Percentiles rank a stretch among this genome's conserved stretches.
phyloP scores from a whole-genome alignment of 2,888 invertebrate species.

The Augochlorella aurata region DNA sequence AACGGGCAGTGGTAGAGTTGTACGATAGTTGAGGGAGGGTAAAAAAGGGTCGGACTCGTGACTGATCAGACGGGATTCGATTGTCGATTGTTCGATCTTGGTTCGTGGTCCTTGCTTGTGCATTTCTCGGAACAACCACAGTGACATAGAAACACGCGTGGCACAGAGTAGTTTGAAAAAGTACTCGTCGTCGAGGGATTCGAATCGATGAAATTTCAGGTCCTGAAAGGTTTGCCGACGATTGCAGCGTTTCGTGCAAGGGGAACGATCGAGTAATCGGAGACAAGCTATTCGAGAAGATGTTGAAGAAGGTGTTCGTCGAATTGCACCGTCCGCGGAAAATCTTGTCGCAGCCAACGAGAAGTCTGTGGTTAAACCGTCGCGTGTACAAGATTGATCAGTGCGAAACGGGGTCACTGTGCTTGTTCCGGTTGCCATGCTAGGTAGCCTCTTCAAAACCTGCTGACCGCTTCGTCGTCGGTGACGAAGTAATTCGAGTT shows the following conservation, averaged over 20 bases:
- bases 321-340: no score
- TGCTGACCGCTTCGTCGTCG: slow-evolving; percentile 80
- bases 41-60: slow-evolving; percentile 20
- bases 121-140: not conserved
- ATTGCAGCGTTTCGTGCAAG: no score
- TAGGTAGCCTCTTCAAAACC: slow-evolving; percentile 69
- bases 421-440: not conserved
- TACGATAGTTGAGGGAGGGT: not conserved
- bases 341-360: not conserved
- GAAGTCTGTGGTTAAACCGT: not conserved
- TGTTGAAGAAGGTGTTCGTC: no score
- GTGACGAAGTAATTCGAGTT: slow-evolving; percentile 76
- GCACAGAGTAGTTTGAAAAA: no score
- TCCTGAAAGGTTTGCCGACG: no score
- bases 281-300: no score
- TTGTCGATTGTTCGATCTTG: slow-evolving; percentile 47
- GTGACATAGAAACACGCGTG: not conserved
- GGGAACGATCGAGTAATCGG: no score
- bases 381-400: not conserved
- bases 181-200: no score
- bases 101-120: slow-evolving; percentile 21
- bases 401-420: not conserved
- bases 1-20: slow-evolving; percentile 47
- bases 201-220: no score
- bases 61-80: slow-evolving; percentile 52